These are phyloP conservation scores for Rhimphoctona megacephalus DNA, from an alignment of 2,888 invertebrate genomes.

Conservation along the genomic window DNA sequence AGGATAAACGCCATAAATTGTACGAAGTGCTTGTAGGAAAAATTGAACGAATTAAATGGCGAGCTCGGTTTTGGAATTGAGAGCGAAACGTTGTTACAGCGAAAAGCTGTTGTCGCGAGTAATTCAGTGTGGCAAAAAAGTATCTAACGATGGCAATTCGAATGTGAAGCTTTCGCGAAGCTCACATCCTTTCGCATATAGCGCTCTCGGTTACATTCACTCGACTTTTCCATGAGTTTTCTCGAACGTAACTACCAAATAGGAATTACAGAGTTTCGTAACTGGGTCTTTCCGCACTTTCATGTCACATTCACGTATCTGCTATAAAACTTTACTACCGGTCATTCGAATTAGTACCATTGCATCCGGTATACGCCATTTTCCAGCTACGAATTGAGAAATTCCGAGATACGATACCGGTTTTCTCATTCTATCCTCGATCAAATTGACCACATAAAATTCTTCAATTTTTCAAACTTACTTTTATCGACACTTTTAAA, in stretches of 20 bases:
- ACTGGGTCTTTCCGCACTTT: constrained; percentile 51
- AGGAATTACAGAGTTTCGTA: constrained; percentile 66
- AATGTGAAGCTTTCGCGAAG: constrained; percentile 33
- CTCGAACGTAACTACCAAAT: constrained; percentile 44
- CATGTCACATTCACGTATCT: constrained; percentile 29
- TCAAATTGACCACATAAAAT: background rate
- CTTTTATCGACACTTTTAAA: background rate
- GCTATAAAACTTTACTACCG: constrained; percentile 63
- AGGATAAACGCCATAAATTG: background rate
- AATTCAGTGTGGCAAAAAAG: constrained; percentile 29
- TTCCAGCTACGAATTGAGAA: constrained; percentile 8
- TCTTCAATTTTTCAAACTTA: background rate
- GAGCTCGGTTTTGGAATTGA: constrained; percentile 27
- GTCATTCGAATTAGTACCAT: constrained; percentile 59
- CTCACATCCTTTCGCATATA: constrained; percentile 12
- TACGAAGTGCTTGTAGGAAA: background rate
- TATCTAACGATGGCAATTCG: constrained; percentile 30
- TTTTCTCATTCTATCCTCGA: background rate
- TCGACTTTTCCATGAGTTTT: constrained; percentile 14
- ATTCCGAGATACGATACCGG: constrained; percentile 15
- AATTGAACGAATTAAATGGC: background rate
- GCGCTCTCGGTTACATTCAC: constrained; percentile 7
- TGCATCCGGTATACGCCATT: constrained; percentile 2
- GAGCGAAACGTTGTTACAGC: constrained; percentile 18
- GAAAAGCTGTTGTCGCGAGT: constrained; percentile 14